Base-by-base conservation (phyloP, 2,888 invertebrate genomes). In the Agriopis aurantiaria region DNA sequence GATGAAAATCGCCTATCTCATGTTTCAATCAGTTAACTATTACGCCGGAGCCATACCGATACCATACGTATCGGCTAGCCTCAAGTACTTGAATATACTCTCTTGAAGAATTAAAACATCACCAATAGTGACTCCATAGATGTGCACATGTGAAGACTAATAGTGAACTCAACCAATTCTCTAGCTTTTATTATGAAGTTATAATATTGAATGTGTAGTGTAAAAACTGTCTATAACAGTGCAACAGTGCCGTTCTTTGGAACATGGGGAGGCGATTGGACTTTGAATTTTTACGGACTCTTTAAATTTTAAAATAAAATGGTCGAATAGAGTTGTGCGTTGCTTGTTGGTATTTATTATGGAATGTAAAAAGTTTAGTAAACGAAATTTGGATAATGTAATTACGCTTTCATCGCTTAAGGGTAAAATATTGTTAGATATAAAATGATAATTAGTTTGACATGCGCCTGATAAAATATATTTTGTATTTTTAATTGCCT, bases 1-100 rank as follows among this genome's bases (percentile, higher is more conserved):
- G 91, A 95, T 96, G 78, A 95, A 95, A 88, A 95, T 95, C 92
- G 96, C 96, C 93, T 96, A 95, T 85, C 95, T 96, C 91, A 95
- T 96, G 92, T 95, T 95, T 86, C 95, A 96, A 84, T 96, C 95
- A 79, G 95, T 96, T 85, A 95, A 95, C 88, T 95, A 95, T 88
- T 95, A 91, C 82, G 88, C 90, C 69, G 92, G 91, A 75, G 88
- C 90, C 73, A 93, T 94, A 74, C 95, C 95, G 72, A 86, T 95
- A 78, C 95, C 95, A 70, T 93, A 93, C 85, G 88, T 94, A 57
- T 87, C 91, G 74, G 89, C 87, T 72, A 88, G 89, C 80, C 86
- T 93, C 75, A 86, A 88, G 78, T 91, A 92, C 86, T 90, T 91
- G 83, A 89, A 92, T 80, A 87, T 93, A 85, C 83, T 91, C 82